Evolutionary conservation across 2,888 invertebrate genomes (phyloP), one percentile per base, ranked within the genome.

Genomic region (Nymphalis urticae): DNA sequence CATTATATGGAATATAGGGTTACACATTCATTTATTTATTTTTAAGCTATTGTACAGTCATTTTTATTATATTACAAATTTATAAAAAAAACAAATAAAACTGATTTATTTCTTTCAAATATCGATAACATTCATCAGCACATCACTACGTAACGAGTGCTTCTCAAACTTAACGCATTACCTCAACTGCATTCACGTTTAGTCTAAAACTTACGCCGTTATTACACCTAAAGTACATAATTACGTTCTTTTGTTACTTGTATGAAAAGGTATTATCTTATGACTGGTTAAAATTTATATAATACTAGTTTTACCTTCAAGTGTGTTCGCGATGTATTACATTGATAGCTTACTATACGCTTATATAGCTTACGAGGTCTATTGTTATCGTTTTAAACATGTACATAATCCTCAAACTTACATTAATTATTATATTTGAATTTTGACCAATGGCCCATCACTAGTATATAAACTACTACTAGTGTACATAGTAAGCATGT

Each of bases 131-230:
- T 10, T 32, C n/a, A 13, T 19, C 1, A 13, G 9, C 71, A 60
- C 82, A 76, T 69, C 83, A 69, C 83, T 80, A 80, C 48, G 60
- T 66, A 72, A 42, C 78, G 81, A 76, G 79, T 63, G 66, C 63
- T 79, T 80, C 82, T 85, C 84, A 85, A 89, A 89, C 84, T 89
- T 87, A 87, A 86, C 82, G 83, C 89, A 88, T 89, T 89, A 89
- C 85, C 81, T 79, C 80, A 85, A 85, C 85, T 87, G 85, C 87
- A 88, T 82, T 79, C 83, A 80, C 82, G 82, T 80, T 75, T 62
- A 74, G 75, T 77, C 79, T 73, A 72, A 79, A 88, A 88, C 82
- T 89, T 85, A 75, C 72, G 75, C 79, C 82, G 80, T 85, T 84
- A 83, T 83, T 78, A 76, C 82, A 81, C 82, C 81, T 82, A 73